Evolutionary conservation across 2,888 invertebrate species (phyloP).

Genomic region (Xylota segnis): DNA sequence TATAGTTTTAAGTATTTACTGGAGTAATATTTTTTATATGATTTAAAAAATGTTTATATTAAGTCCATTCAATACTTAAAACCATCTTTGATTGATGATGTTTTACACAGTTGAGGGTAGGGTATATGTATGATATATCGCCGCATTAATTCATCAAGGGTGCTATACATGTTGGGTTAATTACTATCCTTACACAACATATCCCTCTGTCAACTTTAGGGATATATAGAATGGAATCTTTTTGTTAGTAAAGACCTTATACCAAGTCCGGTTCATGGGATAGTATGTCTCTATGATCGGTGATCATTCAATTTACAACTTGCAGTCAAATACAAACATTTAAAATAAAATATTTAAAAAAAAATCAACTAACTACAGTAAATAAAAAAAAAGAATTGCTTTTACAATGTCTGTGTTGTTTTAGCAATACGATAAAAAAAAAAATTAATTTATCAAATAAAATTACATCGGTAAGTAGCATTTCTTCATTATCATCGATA

Average conservation of each 20-base stretch:
- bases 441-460: neutral
- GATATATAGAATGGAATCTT: neutral
- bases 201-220: constrained; percentile 27
- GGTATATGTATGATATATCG: neutral
- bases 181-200: neutral
- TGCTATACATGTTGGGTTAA: neutral
- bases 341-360: constrained; percentile 2
- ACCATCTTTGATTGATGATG: neutral
- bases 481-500: constrained; percentile 96
- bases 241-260: neutral
- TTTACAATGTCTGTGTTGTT: neutral
- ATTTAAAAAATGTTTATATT: no score
- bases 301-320: constrained; percentile 1
- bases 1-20: constrained; percentile 28
- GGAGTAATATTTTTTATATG: neutral
- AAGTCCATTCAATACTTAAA: constrained; percentile 16
- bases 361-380: constrained; percentile 12
- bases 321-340: neutral
- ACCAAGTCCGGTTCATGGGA: constrained; percentile 23
- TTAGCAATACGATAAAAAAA: neutral
- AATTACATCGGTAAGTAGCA: constrained; percentile 91
- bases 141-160: neutral
- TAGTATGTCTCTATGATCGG: neutral
- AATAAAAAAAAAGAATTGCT: neutral
- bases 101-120: neutral